Base-by-base conservation (phyloP, 2,113 vertebrate species). In the Lathamus discolor region DNA sequence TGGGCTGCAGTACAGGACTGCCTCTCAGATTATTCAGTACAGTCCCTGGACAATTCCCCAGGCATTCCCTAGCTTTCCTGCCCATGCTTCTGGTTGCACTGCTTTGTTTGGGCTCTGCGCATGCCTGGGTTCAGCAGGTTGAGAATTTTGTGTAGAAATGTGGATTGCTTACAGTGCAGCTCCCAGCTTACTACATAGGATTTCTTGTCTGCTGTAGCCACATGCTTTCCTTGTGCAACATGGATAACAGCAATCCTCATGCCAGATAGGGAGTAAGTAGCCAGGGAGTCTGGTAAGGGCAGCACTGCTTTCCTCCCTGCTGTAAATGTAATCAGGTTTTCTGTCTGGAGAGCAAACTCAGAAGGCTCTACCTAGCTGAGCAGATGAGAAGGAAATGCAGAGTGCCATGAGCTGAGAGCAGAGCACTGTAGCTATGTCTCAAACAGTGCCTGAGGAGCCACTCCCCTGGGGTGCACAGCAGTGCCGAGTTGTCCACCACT, bases 51-150 rank as follows among this genome's bases (percentile, higher is more conserved):
- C 69, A 54, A 62, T 84, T 90, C 39, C 75, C 44, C 63, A 94
- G 79, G 76, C n/a, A 13, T 78, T 88, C 48, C 55, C 66, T 90
- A 61, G 52, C 89, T 94, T 93, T 91, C 17, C 37, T 95, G 85
- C 64, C 78, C 51, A 4, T 67, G 79, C 52, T 88, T 88, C 69
- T 90, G 77, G 46, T n/a, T 0, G 2, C 51, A 35, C n/a, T 74
- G 85, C 95, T 92, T 95, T 49, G 16, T 95, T 70, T 75, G 88
- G 69, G 83, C 67, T 94, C 83, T 85, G 69, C 70, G 14, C 77
- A 52, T 1, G 17, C 69, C 80, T 93, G 70, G 59, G n/a, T 55
- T 83, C 51, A 90, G 63, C 68, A 84, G 66, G 54, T 80, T 82
- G 81, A 85, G 86, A 82, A 66, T 76, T 92, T 27, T 86, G 59